Percentiles rank a stretch among this genome's conserved stretches.
Evolutionary conservation across 1,140 invertebrate species (phyloP).

Genomic region (Probaryconus sp.): DNA sequence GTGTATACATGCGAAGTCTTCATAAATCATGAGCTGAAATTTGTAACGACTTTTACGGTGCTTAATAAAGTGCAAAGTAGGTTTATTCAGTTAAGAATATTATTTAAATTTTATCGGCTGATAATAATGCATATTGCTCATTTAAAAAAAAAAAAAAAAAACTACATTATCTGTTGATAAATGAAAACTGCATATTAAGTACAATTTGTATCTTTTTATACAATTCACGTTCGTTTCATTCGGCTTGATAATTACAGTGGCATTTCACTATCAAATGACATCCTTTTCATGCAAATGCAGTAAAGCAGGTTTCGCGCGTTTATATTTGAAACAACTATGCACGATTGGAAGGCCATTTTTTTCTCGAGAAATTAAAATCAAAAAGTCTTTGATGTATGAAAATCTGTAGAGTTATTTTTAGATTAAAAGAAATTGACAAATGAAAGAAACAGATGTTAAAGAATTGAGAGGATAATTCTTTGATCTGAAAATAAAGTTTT

Average conservation of each 20-base stretch:
- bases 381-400: constrained; percentile 26
- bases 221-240: not conserved
- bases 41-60: constrained; percentile 21
- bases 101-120: constrained; percentile 20
- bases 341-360: no score
- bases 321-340: no score
- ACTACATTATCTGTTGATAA: no score
- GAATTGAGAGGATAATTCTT: constrained; percentile 48
- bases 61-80: constrained; percentile 10
- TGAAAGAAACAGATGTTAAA: constrained; percentile 26
- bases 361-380: not conserved
- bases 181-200: no score
- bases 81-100: constrained; percentile 5
- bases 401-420: constrained; percentile 20
- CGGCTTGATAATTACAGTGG: no score
- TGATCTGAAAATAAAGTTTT: constrained; percentile 45
- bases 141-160: no score
- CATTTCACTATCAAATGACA: no score
- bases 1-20: constrained; percentile 25
- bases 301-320: no score
- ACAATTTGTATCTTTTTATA: no score
- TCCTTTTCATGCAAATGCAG: no score
- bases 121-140: no score
- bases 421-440: constrained; percentile 28
- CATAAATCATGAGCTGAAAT: constrained; percentile 31